Evolutionary conservation across 2,113 vertebrate genomes (phyloP).

Genomic region (Chlorocebus sabaeus): DNA sequence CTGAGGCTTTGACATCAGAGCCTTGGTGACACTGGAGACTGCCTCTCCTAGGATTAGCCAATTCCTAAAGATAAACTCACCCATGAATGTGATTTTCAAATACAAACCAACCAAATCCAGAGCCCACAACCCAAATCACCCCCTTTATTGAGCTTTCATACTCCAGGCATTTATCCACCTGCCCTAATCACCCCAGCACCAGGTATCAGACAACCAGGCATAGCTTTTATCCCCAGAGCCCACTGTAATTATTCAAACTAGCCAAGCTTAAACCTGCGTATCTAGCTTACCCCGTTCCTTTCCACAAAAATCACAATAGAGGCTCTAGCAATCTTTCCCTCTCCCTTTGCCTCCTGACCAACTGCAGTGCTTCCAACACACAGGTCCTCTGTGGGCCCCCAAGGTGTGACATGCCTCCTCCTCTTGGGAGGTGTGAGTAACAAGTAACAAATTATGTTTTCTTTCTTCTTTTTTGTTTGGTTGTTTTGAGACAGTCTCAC

Average conservation of each 20-base stretch:
- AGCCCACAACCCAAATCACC: neutral
- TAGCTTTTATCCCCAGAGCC: neutral
- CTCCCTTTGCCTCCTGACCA: neutral
- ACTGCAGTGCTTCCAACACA: neutral
- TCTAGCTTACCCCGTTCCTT: neutral
- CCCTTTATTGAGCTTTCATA: neutral
- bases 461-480: too few relatives aligned
- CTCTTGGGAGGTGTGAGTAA: neutral
- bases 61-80: neutral
- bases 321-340: too few relatives aligned
- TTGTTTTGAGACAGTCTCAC: too few relatives aligned
- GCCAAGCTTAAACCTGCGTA: neutral
- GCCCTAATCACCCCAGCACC: neutral
- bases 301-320: neutral
- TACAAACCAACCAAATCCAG: neutral
- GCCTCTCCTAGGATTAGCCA: neutral
- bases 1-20: neutral
- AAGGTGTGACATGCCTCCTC: too few relatives aligned
- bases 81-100: neutral
- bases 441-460: too few relatives aligned
- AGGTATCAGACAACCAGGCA: neutral
- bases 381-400: neutral
- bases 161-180: neutral
- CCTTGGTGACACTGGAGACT: neutral
- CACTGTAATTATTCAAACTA: neutral